phyloP scores from a whole-genome alignment of 1,140 invertebrate species.

The Plutomurus gul region DNA sequence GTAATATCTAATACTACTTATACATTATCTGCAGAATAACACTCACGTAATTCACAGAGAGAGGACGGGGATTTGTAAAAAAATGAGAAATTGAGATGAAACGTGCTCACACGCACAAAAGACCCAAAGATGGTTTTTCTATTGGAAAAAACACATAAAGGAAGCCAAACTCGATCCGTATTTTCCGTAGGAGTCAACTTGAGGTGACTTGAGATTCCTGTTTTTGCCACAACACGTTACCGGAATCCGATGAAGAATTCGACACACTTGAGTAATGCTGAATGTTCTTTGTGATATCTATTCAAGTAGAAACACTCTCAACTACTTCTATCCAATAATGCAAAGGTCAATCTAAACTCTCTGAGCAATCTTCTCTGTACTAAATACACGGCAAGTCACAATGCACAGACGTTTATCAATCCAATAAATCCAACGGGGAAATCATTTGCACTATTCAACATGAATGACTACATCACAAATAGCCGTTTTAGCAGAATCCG shows the following conservation, averaged over 20 bases:
- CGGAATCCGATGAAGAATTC: background rate
- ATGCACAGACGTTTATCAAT: too few species aligned
- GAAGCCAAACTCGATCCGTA: background rate
- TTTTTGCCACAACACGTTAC: background rate
- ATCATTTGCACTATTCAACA: too few species aligned
- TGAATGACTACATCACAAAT: background rate
- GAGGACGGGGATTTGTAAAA: conserved; percentile 1
- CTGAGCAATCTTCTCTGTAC: too few species aligned
- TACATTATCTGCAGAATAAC: conserved; percentile 16
- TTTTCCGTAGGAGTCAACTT: conserved; percentile 3
- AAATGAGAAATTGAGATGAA: conserved; percentile 43
- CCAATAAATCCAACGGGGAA: too few species aligned
- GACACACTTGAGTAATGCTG: background rate
- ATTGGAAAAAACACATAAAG: background rate
- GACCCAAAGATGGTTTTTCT: background rate
- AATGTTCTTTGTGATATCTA: background rate
- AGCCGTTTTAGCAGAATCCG: background rate
- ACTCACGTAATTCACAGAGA: conserved; percentile 28
- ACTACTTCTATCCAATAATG: too few species aligned
- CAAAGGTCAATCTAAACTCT: too few species aligned
- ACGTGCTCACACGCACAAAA: conserved; percentile 38
- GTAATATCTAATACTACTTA: too few species aligned
- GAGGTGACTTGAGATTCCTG: conserved; percentile 19
- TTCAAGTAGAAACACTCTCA: too few species aligned
- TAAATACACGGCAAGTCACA: too few species aligned